Percentiles rank a stretch among this genome's conserved stretches.
phyloP scores from a whole-genome alignment of 2,888 invertebrate species.

The Ormyrus rosae region DNA sequence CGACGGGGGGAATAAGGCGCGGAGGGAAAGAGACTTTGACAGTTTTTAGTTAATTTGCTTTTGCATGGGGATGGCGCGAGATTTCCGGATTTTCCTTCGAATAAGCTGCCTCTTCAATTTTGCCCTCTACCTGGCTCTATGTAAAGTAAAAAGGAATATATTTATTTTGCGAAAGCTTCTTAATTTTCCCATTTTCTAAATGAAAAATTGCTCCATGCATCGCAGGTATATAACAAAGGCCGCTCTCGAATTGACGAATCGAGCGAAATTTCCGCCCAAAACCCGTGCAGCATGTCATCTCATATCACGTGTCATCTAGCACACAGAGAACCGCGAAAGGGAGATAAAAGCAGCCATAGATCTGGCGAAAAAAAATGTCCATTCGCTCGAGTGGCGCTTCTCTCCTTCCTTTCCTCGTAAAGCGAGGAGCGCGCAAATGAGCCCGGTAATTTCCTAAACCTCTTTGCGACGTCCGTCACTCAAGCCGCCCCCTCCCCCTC shows the following conservation, averaged over 20 bases:
- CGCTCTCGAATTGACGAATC: too few relatives aligned
- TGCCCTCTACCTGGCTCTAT: too few relatives aligned
- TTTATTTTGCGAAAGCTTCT: too few relatives aligned
- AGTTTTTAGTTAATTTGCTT: slow-evolving; percentile 40
- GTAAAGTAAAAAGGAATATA: too few relatives aligned
- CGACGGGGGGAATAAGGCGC: slow-evolving; percentile 19
- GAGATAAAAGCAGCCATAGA: slow-evolving; percentile 28
- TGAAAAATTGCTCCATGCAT: too few relatives aligned
- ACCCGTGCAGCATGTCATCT: slow-evolving; percentile 2
- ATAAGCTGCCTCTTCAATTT: too few relatives aligned
- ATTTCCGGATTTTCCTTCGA: slow-evolving; percentile 2
- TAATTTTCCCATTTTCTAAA: too few relatives aligned
- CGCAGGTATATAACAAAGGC: too few relatives aligned
- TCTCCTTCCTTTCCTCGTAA: slow-evolving; percentile 45
- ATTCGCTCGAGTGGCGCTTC: slow-evolving; percentile 13
- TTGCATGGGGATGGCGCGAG: not conserved
- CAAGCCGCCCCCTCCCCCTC: slow-evolving; percentile 39
- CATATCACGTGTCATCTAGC: slow-evolving; percentile 18
- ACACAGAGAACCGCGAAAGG: not conserved
- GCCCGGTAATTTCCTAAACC: slow-evolving; percentile 62
- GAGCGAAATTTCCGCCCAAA: not conserved
- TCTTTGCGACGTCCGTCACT: slow-evolving; percentile 63
- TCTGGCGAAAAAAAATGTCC: slow-evolving; percentile 27
- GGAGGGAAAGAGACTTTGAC: slow-evolving; percentile 1
- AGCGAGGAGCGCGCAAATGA: slow-evolving; percentile 59